phyloP scores from a whole-genome alignment of 2,797 vertebrate genomes.

The Buphagus erythrorhynchus region DNA sequence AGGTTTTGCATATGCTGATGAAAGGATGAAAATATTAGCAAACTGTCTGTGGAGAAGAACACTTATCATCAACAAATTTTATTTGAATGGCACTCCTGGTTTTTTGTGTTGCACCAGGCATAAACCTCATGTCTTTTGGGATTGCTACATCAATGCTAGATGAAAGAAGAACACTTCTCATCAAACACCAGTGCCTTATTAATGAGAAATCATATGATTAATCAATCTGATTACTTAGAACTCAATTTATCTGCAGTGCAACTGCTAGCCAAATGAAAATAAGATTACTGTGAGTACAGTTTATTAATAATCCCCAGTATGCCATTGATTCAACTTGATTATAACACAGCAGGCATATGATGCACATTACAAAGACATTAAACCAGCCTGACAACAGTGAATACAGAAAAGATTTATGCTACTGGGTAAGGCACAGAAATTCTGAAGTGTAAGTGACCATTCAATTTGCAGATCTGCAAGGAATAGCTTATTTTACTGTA shows the following conservation, averaged over 20 bases:
- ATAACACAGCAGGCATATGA: constrained; percentile 31
- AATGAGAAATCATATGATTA: background rate
- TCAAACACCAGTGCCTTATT: background rate
- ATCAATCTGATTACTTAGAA: constrained; percentile 34
- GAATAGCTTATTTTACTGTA: background rate
- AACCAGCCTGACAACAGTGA: background rate
- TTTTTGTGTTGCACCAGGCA: background rate
- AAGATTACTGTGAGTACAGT: constrained; percentile 21
- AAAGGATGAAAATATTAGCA: background rate
- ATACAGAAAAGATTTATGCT: background rate
- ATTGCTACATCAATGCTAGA: background rate
- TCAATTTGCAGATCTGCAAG: background rate
- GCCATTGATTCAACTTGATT: constrained; percentile 43
- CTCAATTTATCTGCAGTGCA: constrained; percentile 27
- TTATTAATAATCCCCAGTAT: constrained; percentile 43
- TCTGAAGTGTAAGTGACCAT: background rate
- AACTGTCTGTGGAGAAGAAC: background rate
- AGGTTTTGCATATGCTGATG: background rate
- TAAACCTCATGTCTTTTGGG: background rate
- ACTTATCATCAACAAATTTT: background rate
- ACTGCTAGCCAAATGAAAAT: constrained; percentile 44
- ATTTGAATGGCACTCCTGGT: background rate
- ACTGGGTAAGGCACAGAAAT: background rate
- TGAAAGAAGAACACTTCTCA: background rate
- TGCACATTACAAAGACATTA: background rate